Evolutionary conservation across 1,140 invertebrate species (phyloP).

Genomic region (Hypothenemus hampei): DNA sequence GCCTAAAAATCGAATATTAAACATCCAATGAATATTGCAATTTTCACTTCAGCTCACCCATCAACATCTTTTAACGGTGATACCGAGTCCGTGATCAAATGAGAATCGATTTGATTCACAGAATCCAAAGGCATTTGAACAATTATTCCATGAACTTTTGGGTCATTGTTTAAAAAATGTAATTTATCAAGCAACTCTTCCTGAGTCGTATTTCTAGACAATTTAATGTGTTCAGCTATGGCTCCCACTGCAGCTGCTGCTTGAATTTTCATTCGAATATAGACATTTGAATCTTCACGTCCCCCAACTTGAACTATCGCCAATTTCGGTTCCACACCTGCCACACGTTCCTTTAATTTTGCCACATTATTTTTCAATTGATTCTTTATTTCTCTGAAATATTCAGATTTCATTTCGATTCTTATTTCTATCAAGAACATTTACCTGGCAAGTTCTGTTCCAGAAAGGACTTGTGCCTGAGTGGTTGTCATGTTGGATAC

Average conservation of each 20-base stretch:
- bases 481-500: conserved; percentile 20
- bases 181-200: conserved; percentile 65
- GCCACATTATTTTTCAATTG: conserved; percentile 64
- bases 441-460: conserved; percentile 59
- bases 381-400: conserved; percentile 65
- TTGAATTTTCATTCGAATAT: conserved; percentile 95
- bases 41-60: conserved; percentile 59
- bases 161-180: conserved; percentile 76
- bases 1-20: conserved; percentile 47
- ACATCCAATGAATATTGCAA: neutral
- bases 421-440: no score
- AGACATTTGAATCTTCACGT: conserved; percentile 98
- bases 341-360: conserved; percentile 53
- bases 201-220: conserved; percentile 81
- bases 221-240: conserved; percentile 70
- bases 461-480: conserved; percentile 55
- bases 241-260: conserved; percentile 90
- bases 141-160: conserved; percentile 89
- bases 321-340: conserved; percentile 68
- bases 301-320: conserved; percentile 88
- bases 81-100: conserved; percentile 82
- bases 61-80: conserved; percentile 90
- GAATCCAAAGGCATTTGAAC: conserved; percentile 95
- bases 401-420: no score
- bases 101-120: conserved; percentile 74